phyloP scores from a whole-genome alignment of 2,797 vertebrate genomes.

The Choloepus didactylus region DNA sequence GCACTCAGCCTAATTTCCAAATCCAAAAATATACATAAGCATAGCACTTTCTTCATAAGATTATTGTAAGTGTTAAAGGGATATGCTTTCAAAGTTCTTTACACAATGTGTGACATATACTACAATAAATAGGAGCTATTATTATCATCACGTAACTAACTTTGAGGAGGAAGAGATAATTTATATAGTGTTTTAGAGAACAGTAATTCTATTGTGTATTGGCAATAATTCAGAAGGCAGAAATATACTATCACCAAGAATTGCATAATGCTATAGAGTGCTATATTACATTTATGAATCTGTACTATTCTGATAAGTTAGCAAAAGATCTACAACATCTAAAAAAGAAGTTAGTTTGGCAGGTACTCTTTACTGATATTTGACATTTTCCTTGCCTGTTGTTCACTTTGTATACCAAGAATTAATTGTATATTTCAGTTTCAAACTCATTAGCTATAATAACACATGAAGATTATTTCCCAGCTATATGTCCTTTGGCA shows the following conservation, averaged over 20 bases:
- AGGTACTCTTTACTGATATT: neutral
- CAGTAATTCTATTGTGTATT: neutral
- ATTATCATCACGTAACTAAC: neutral
- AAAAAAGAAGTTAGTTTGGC: neutral
- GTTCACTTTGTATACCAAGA: neutral
- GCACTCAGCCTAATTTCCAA: neutral
- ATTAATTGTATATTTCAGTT: neutral
- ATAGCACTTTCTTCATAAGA: neutral
- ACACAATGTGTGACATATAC: neutral
- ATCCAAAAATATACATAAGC: neutral
- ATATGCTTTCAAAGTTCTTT: neutral
- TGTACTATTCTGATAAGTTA: neutral
- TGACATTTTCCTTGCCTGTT: neutral
- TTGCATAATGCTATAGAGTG: neutral
- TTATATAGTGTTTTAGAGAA: neutral
- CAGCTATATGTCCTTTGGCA: neutral
- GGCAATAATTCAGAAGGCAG: neutral
- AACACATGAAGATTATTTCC: neutral
- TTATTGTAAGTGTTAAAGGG: neutral
- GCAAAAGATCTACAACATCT: neutral
- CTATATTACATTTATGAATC: neutral
- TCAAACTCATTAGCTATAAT: neutral
- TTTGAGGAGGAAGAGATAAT: neutral
- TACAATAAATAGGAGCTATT: neutral
- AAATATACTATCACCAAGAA: neutral